phyloP scores from a whole-genome alignment of 2,888 invertebrate species.

The Leuctra nigra region DNA sequence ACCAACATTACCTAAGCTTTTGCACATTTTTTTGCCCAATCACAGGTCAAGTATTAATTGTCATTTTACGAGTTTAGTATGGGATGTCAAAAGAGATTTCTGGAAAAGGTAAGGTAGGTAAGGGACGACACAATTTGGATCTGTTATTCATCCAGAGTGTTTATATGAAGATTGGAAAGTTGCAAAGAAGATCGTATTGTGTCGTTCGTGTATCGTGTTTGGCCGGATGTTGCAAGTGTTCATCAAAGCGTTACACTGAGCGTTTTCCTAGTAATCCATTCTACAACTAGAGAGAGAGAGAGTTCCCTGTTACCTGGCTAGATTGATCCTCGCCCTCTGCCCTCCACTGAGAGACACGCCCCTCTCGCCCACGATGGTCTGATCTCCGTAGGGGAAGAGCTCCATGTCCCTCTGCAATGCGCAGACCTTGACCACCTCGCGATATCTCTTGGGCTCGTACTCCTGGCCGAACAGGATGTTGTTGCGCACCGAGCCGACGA shows the following conservation, averaged over 20 bases:
- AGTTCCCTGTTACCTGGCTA: conserved; percentile 59
- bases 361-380: conserved; percentile 68
- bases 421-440: conserved; percentile 52
- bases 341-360: conserved; percentile 74
- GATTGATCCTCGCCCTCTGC: conserved; percentile 69
- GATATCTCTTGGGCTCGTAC: conserved; percentile 47
- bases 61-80: no score
- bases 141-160: no score
- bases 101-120: background rate
- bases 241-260: no score
- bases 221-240: background rate
- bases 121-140: background rate
- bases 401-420: conserved; percentile 61
- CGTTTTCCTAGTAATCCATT: no score
- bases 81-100: no score
- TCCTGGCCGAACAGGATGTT: conserved; percentile 73
- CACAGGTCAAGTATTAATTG: background rate
- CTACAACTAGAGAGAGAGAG: no score
- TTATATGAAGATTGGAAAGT: no score
- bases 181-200: no score
- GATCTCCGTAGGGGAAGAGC: conserved; percentile 62
- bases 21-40: no score
- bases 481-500: conserved; percentile 61
- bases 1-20: no score
- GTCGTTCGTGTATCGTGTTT: no score